Base-by-base conservation (phyloP, 2,797 vertebrate genomes). In the Arrhamphus sclerolepis region DNA sequence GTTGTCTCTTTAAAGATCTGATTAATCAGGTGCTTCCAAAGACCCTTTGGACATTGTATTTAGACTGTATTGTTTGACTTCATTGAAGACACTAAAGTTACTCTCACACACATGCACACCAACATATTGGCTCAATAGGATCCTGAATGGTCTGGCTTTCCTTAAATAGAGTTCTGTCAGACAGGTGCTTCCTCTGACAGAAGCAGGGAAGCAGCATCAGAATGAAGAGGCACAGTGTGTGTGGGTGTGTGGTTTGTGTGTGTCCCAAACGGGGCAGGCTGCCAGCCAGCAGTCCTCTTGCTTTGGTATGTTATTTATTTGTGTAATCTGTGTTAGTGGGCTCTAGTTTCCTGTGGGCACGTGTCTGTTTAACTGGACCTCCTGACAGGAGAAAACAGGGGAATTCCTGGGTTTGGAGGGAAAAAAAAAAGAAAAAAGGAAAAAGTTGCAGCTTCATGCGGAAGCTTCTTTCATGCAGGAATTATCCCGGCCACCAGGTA, bases 121-220 rank as follows among this genome's bases (percentile, higher is more conserved):
- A 7, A 53, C 20, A 42, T 31, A 48, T 19, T 11, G 56, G 40
- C 57, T 78, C 65, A 67, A 7, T 46, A 56, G 47, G 75, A 64
- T 82, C 40, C 70, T 80, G 73, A 61, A 80, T 78, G 55, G 66
- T 79, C 69, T 69, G 65, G 31, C 50, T 70, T 80, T 85, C 82
- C 63, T 72, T 78, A 84, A 82, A 85, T 83, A 78, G 76, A 77
- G 41, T 69, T 81, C 31, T 56, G 58, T 84, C 78, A 82, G 60
- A 52, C 86, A 89, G 85, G 76, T 89, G 87, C 75, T 90, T 89
- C 87, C 89, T 58, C 47, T 80, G 62, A 81, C 29, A 31, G 61
- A 75, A 13, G 77, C 13, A 13, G 70, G 69, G 67, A 83, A 75
- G 29, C 47, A 56, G 64, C 56, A 71, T 70, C 80, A 79, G 64